A percentile compares a stretch with the other conserved stretches of the same genome.
phyloP scores from a whole-genome alignment of 2,113 vertebrate species.

The Ramphastos sulfuratus region DNA sequence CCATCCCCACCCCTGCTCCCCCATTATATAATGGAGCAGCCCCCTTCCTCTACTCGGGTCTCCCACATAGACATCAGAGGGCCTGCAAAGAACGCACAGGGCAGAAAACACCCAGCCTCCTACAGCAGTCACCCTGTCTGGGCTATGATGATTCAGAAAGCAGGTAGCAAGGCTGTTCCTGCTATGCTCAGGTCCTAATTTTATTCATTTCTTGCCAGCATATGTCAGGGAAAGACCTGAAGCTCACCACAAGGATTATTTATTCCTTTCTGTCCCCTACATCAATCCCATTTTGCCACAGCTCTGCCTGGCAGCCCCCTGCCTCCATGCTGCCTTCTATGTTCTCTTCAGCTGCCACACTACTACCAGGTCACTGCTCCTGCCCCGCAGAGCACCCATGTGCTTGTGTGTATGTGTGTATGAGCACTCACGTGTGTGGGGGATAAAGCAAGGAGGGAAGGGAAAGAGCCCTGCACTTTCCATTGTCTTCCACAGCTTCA shows the following conservation, averaged over 20 bases:
- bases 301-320: not conserved
- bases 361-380: not conserved
- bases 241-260: not conserved
- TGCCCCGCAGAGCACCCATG: fast-evolving
- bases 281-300: fast-evolving
- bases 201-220: not conserved
- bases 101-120: not conserved
- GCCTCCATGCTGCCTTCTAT: not conserved
- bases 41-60: fast-evolving
- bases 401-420: not conserved
- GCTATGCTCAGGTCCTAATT: not conserved
- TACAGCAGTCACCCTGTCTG: not conserved
- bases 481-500: not conserved
- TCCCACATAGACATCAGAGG: not conserved
- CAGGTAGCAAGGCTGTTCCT: not conserved
- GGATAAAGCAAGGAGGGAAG: not conserved
- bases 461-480: not conserved
- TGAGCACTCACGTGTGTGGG: fast-evolving
- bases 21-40: not conserved
- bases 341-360: not conserved
- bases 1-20: too few species aligned
- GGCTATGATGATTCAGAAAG: not conserved
- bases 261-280: not conserved
- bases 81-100: not conserved
- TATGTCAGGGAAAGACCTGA: not conserved